Percentiles rank a stretch among this genome's conserved stretches.
Conservation (phyloP, 2,888 invertebrate species). For the Drosophila pseudotalamancana region DNA sequence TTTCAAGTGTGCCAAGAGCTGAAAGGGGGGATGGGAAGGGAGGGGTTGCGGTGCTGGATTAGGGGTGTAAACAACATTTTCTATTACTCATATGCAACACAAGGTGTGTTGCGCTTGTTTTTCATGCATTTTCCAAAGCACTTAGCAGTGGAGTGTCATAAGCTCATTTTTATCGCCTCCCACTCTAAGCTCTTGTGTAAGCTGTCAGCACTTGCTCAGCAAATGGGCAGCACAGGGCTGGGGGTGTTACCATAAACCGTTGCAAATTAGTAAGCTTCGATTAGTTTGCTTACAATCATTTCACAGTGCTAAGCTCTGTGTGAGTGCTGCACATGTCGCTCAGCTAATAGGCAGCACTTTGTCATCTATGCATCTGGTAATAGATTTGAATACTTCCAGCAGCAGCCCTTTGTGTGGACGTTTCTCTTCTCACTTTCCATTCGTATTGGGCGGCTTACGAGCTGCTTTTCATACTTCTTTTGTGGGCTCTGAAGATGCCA, state of each 20-base stretch:
- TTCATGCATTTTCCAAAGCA: slow-evolving; percentile 6
- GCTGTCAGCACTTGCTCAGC: neutral
- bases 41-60: neutral
- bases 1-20: slow-evolving; percentile 10
- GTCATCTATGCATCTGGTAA: too few relatives aligned
- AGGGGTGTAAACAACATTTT: neutral
- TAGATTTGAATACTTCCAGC: too few relatives aligned
- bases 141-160: slow-evolving; percentile 1
- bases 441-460: too few relatives aligned
- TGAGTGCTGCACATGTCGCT: neutral
- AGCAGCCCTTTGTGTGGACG: too few relatives aligned
- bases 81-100: slow-evolving; percentile 14
- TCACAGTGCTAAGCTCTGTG: neutral
- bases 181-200: neutral
- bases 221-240: slow-evolving; percentile 4
- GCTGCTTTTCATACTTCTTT: too few relatives aligned
- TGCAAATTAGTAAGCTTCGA: slow-evolving; percentile 6
- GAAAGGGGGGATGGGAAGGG: neutral
- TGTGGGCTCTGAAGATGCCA: too few relatives aligned
- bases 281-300: neutral
- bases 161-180: neutral
- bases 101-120: slow-evolving; percentile 9
- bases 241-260: neutral
- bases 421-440: too few relatives aligned
- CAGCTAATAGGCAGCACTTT: neutral